Conservation (phyloP, 2,797 vertebrate species). For the Hydrolagus colliei region DNA sequence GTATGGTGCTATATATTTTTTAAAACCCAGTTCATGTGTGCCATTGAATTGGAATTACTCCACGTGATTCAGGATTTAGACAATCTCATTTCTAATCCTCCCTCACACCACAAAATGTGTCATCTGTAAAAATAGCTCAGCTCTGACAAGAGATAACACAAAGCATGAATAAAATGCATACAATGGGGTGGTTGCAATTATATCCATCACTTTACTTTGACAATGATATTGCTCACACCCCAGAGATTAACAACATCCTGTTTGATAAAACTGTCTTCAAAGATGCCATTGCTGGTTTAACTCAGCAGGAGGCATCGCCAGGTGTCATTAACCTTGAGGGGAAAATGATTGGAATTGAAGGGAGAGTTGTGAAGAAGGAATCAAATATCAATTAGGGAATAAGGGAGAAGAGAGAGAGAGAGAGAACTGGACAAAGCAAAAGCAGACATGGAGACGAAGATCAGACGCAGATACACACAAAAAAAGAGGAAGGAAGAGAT, state of each 20-base stretch:
- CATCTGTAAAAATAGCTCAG: background rate
- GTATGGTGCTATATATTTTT: too few species aligned
- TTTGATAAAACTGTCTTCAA: background rate
- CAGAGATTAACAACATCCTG: background rate
- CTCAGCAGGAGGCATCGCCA: background rate
- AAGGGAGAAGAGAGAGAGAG: too few species aligned
- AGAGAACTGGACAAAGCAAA: too few species aligned
- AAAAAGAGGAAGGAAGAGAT: too few species aligned
- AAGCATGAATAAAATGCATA: background rate
- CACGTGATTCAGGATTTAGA: background rate
- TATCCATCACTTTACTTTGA: too few species aligned
- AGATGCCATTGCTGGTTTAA: background rate
- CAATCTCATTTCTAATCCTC: conserved; percentile 10
- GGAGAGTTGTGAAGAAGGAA: background rate
- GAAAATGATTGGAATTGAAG: background rate
- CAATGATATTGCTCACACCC: background rate
- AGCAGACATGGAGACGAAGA: too few species aligned
- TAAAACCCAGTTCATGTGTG: background rate
- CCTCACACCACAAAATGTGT: background rate
- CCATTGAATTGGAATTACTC: background rate
- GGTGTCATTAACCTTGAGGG: background rate
- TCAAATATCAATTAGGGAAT: background rate
- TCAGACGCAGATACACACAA: too few species aligned
- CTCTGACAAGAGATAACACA: too few species aligned
- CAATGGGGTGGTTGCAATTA: too few species aligned